Conservation (phyloP, 2,797 vertebrate species). For the Scolopax rusticola region DNA sequence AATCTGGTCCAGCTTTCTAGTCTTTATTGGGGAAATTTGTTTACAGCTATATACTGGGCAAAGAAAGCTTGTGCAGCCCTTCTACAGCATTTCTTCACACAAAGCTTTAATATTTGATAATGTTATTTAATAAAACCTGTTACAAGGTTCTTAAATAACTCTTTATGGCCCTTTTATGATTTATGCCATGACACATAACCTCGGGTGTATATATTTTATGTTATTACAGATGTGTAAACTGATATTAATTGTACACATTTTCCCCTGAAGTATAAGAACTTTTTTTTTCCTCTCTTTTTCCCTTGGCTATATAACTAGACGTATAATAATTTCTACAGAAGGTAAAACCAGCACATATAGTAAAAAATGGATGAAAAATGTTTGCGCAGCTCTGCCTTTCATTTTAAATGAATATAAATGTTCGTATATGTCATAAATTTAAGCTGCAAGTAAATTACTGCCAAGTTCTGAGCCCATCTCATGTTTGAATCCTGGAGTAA, state of each 20-base stretch:
- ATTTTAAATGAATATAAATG: constrained; percentile 80
- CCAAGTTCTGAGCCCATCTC: constrained; percentile 68
- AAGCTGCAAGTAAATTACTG: constrained; percentile 73
- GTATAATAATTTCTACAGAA: constrained; percentile 62
- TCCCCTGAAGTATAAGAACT: constrained; percentile 24
- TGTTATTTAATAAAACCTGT: constrained; percentile 45
- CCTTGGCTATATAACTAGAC: constrained; percentile 49
- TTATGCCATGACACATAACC: constrained; percentile 44
- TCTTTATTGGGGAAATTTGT: not conserved
- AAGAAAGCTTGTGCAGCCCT: not conserved
- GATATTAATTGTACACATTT: constrained; percentile 64
- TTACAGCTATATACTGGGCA: not conserved
- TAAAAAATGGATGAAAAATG: constrained; percentile 60
- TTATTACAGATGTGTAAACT: constrained; percentile 60
- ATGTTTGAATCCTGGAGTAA: constrained; percentile 56
- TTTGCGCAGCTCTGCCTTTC: constrained; percentile 64
- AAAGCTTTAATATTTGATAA: constrained; percentile 38
- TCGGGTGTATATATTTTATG: constrained; percentile 36
- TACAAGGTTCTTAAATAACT: constrained; percentile 54
- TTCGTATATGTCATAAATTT: constrained; percentile 76
- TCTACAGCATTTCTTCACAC: not conserved
- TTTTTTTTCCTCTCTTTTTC: constrained; percentile 38
- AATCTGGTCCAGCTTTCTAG: not conserved
- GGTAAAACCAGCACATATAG: constrained; percentile 32
- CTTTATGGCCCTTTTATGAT: constrained; percentile 47